These are phyloP conservation scores for Willowsia nigromaculata DNA, from an alignment of 2,888 invertebrate genomes.

Conservation along the genomic window DNA sequence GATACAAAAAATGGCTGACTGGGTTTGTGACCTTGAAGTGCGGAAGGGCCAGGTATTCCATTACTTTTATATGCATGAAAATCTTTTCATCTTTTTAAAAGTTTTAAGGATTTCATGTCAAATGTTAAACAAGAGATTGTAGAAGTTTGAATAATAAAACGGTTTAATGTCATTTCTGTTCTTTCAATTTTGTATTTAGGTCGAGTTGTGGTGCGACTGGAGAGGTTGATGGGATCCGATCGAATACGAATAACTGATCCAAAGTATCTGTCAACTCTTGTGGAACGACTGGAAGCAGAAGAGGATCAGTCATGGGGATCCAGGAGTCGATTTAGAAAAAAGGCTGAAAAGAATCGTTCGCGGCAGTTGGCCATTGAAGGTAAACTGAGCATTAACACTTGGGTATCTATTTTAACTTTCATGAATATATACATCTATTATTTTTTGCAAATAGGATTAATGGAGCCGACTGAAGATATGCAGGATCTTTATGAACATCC, in stretches of 20 bases:
- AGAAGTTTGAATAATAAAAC: neutral
- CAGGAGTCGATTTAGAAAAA: conserved; percentile 85
- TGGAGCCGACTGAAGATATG: conserved; percentile 77
- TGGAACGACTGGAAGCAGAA: conserved; percentile 85
- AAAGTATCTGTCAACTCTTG: conserved; percentile 85
- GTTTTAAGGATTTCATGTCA: too few relatives aligned
- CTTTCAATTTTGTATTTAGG: conserved; percentile 38
- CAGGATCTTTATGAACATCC: conserved; percentile 77
- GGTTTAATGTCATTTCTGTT: neutral
- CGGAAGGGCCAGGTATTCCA: conserved; percentile 74
- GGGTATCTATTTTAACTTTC: too few relatives aligned
- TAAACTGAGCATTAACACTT: too few relatives aligned
- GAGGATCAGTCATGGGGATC: conserved; percentile 85
- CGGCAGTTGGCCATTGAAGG: conserved; percentile 76
- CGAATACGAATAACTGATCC: conserved; percentile 86
- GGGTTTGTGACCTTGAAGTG: conserved; percentile 49
- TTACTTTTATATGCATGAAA: too few relatives aligned
- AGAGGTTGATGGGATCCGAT: conserved; percentile 87
- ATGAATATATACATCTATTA: too few relatives aligned
- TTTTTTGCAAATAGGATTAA: too few relatives aligned
- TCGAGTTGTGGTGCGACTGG: conserved; percentile 81
- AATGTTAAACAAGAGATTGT: neutral
- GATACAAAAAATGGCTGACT: neutral
- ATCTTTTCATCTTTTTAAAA: too few relatives aligned
- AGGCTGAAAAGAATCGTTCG: conserved; percentile 78